Conservation (phyloP, 1,140 invertebrate species). For the Aphaenogaster ashmeadi region DNA sequence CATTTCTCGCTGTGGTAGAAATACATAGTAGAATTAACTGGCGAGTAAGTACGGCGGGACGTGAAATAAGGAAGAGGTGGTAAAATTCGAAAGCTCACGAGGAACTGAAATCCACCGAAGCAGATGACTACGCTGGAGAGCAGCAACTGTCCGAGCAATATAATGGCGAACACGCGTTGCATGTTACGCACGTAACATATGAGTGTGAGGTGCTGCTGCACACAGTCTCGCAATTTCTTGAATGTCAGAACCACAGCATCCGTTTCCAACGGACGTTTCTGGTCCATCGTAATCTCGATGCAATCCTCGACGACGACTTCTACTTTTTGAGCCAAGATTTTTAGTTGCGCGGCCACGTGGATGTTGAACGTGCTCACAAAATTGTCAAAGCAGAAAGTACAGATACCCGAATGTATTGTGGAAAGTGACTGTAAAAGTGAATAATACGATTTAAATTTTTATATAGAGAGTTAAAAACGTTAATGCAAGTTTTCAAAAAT, state of each 20-base stretch:
- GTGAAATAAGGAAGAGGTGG: background rate
- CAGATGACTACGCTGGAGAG: constrained; percentile 73
- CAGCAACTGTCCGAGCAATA: constrained; percentile 70
- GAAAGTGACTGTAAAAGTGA: constrained; percentile 61
- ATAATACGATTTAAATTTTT: background rate
- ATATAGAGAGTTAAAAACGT: background rate
- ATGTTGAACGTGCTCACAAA: constrained; percentile 73
- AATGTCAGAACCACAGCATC: background rate
- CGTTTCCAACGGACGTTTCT: background rate
- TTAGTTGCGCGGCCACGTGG: constrained; percentile 72
- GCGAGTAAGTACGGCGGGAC: background rate
- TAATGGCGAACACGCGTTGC: constrained; percentile 63
- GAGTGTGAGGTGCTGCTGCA: constrained; percentile 60
- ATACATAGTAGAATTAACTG: background rate
- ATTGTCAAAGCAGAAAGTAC: constrained; percentile 75
- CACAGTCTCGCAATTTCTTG: constrained; percentile 50
- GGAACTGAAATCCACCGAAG: constrained; percentile 70
- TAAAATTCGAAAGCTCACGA: constrained; percentile 43
- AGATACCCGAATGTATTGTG: constrained; percentile 62
- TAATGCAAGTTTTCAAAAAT: constrained; percentile 4
- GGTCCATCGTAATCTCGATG: background rate
- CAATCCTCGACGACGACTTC: constrained; percentile 15
- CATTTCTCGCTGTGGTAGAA: background rate
- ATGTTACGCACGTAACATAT: constrained; percentile 63
- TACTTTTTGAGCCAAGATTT: constrained; percentile 69